Conservation (phyloP, 2,113 vertebrate genomes). For the Taxidea taxus region DNA sequence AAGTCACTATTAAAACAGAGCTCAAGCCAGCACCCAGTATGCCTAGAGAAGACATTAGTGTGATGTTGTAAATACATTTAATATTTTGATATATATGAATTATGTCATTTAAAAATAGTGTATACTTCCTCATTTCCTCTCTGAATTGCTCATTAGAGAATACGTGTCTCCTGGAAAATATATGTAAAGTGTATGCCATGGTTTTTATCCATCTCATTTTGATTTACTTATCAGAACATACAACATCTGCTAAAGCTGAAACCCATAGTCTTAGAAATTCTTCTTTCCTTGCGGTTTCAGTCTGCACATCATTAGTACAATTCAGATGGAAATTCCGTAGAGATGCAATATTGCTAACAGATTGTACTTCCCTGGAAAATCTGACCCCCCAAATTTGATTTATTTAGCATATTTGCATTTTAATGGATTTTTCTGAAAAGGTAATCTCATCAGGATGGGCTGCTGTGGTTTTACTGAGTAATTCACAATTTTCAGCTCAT, state of each 20-base stretch:
- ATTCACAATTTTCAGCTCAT: conserved; percentile 51
- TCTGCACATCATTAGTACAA: conserved; percentile 53
- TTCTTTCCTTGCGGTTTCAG: conserved; percentile 30
- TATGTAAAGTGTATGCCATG: neutral
- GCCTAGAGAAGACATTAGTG: neutral
- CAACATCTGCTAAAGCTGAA: conserved; percentile 53
- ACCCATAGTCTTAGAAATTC: conserved; percentile 37
- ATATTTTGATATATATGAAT: conserved; percentile 33
- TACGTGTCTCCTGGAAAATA: neutral
- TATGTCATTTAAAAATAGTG: neutral
- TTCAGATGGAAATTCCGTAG: conserved; percentile 72
- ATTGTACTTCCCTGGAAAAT: conserved; percentile 63
- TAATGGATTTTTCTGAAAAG: conserved; percentile 69
- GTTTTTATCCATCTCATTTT: conserved; percentile 51
- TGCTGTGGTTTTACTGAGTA: conserved; percentile 55
- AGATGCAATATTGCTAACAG: conserved; percentile 65
- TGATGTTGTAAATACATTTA: neutral
- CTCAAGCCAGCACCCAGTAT: neutral
- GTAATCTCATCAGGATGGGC: conserved; percentile 50
- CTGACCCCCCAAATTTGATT: conserved; percentile 71
- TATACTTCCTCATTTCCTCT: neutral
- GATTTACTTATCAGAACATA: conserved; percentile 46
- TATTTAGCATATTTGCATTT: conserved; percentile 74
- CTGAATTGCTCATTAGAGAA: neutral
- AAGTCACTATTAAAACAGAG: neutral